phyloP scores from a whole-genome alignment of 2,113 vertebrate species.

The Cepphus grylle region DNA sequence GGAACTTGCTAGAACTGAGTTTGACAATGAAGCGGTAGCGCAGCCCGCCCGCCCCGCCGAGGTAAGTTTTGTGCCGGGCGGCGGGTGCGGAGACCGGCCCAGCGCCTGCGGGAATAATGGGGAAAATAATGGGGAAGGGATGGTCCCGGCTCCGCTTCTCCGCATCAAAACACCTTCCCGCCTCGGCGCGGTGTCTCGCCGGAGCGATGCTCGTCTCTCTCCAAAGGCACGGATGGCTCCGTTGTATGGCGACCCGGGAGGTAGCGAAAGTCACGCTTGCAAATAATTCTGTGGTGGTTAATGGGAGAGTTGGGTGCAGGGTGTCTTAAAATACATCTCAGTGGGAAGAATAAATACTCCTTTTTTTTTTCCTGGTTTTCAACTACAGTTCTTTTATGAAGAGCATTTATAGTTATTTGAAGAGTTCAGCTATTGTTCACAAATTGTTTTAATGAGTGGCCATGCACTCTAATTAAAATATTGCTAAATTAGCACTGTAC shows the following conservation, averaged over 20 bases:
- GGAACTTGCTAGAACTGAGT: conserved; percentile 62
- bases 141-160: not conserved
- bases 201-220: rapidly evolving
- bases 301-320: not conserved
- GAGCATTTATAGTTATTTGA: not conserved
- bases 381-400: not conserved
- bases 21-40: conserved; percentile 41
- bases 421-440: not conserved
- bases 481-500: rapidly evolving
- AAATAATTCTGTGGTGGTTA: not conserved
- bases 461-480: not conserved
- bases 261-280: not conserved
- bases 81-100: not conserved
- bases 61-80: not conserved
- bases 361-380: not conserved
- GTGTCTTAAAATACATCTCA: not conserved
- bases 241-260: not conserved
- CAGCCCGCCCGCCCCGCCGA: not conserved
- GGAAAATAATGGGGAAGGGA: not conserved
- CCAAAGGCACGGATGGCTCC: not conserved
- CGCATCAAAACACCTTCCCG: rapidly evolving
- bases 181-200: no score
- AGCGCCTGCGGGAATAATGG: not conserved
- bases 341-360: no score
- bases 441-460: not conserved